Evolutionary conservation across 1,140 invertebrate genomes (phyloP).

Genomic region (Hylyphantes graminicola): DNA sequence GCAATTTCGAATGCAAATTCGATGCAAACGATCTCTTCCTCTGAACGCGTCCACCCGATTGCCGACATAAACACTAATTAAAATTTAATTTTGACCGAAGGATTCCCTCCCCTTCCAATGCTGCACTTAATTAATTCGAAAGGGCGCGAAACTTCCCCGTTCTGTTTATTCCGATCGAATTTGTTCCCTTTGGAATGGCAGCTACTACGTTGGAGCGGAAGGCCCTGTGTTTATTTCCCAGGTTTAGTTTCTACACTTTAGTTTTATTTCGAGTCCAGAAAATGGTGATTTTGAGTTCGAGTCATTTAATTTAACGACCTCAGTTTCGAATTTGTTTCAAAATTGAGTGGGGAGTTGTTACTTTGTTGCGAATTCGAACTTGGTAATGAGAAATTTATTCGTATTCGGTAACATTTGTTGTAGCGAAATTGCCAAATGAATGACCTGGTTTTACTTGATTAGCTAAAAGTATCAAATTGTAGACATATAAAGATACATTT

Average conservation of each 20-base stretch:
- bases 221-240: constrained; percentile 7
- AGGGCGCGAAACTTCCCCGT: constrained; percentile 38
- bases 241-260: not conserved
- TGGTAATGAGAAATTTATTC: constrained; percentile 23
- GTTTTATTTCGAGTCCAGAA: constrained; percentile 19
- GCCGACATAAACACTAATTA: constrained; percentile 57
- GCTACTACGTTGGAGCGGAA: not conserved
- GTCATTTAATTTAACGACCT: constrained; percentile 42
- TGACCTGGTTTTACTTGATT: too few species aligned
- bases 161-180: constrained; percentile 35
- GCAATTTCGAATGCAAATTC: constrained; percentile 51
- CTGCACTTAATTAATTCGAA: constrained; percentile 54
- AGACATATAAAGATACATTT: too few species aligned
- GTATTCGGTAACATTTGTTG: not conserved
- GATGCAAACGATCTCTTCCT: constrained; percentile 46
- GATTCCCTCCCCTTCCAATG: constrained; percentile 21
- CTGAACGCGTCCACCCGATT: constrained; percentile 25
- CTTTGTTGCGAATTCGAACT: constrained; percentile 34
- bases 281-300: not conserved
- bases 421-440: not conserved
- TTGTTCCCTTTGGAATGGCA: constrained; percentile 13
- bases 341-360: constrained; percentile 15
- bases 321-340: constrained; percentile 6
- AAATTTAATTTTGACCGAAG: constrained; percentile 56
- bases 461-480: too few species aligned